Evolutionary conservation across 2,888 invertebrate genomes (phyloP).

Genomic region (Nymphalis polychloros): DNA sequence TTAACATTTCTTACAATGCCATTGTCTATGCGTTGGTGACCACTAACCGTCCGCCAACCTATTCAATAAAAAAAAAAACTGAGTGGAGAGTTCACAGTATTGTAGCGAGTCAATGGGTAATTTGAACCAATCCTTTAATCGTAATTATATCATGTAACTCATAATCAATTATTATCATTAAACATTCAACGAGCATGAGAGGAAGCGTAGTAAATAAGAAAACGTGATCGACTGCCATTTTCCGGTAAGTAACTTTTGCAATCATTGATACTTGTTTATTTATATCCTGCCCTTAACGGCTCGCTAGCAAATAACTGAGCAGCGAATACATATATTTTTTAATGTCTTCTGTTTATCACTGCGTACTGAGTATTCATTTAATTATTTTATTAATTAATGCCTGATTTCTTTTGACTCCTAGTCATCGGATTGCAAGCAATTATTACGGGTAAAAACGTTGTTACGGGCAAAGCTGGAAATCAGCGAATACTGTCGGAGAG

Average conservation of each 20-base stretch:
- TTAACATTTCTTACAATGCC: too few species aligned
- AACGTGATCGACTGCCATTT: slow-evolving; percentile 57
- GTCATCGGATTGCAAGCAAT: too few species aligned
- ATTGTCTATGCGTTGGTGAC: too few species aligned
- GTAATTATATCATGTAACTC: not conserved
- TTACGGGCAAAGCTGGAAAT: too few species aligned
- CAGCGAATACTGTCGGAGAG: too few species aligned
- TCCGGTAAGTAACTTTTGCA: slow-evolving; percentile 61
- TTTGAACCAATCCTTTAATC: too few species aligned
- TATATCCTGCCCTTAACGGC: slow-evolving; percentile 1
- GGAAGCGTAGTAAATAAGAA: slow-evolving; percentile 44
- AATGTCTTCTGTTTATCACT: not conserved
- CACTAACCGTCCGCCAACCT: too few species aligned
- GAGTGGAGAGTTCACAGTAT: too few species aligned
- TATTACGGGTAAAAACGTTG: too few species aligned
- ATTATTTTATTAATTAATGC: not conserved
- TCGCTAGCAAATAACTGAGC: not conserved
- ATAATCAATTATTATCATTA: slow-evolving; percentile 1
- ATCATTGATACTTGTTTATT: slow-evolving; percentile 21
- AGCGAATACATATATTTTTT: not conserved
- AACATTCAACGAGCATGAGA: slow-evolving; percentile 19
- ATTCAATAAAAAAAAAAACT: too few species aligned
- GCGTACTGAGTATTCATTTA: not conserved
- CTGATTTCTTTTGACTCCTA: not conserved
- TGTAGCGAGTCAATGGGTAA: too few species aligned